Base-by-base conservation (phyloP, 2,797 vertebrate species). In the Catostomus latipinnis region DNA sequence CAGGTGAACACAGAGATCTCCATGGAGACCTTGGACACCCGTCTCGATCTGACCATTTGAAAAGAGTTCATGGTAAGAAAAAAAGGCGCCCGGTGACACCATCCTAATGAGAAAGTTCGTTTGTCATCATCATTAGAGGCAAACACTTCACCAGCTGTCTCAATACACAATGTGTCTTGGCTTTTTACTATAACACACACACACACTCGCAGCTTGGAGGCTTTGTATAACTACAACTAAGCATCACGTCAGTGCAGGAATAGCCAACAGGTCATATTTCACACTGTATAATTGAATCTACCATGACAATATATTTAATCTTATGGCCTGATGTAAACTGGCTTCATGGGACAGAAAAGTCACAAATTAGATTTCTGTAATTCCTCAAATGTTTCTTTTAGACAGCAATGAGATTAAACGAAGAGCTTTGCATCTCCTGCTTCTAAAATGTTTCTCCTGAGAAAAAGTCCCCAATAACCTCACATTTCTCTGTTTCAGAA, bases 1-100 rank as follows among this genome's bases (percentile, higher is more conserved):
- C 87, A 86, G 86, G 89, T 89, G 88, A 87, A 84, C 86, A 78
- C 85, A 87, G 74, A 81, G 82, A 74, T 78, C 63, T 57, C 56
- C 11, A 57, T 48, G 22, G 67, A 86, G 76, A 76, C 84, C 73
- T 82, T 34, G 57, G 58, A 88, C 89, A 88, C 90, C 91, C 82
- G 71, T 87, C 70, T 71, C 76, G 87, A 89, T 52, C 60, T 89
- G 88, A 86, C 90, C 88, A 82, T 66, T 87, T 88, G 85, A 85
- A 86, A 87, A 85, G 89, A 88, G 89, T 90, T 91, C 83, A 82
- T 60, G 53, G 58, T 66, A 91, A 89, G 76, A 84, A 87, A 90
- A 91, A 88, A 13, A 46, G 6, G 10, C 13, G 5, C 14, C 16
- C 18, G 8, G 34, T 52, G 65, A 60, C 58, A 12, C 10, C 43